A percentile compares a stretch with the other conserved stretches of the same genome.
Evolutionary conservation across 2,113 vertebrate species (phyloP).

Genomic region (Platysternon megacephalum): DNA sequence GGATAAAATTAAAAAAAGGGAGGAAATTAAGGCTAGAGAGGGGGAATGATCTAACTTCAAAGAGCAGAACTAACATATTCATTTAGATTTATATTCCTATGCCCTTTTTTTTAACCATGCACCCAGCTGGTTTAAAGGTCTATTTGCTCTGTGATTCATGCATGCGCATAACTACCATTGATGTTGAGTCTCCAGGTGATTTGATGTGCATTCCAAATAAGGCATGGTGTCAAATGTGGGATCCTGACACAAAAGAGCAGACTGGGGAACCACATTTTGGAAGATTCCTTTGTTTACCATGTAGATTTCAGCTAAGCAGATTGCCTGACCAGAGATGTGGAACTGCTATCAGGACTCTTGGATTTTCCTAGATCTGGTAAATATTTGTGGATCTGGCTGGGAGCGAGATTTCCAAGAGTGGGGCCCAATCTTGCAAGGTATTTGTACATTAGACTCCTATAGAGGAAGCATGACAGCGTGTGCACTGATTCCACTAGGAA

Average conservation of each 20-base stretch:
- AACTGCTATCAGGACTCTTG: conserved; percentile 42
- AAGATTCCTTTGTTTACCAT: conserved; percentile 39
- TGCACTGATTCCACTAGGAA: neutral
- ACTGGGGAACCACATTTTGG: conserved; percentile 48
- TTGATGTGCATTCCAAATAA: conserved; percentile 75
- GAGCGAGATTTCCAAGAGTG: neutral
- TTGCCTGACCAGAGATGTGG: conserved; percentile 49
- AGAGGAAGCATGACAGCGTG: neutral
- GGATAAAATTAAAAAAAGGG: neutral
- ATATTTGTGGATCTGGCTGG: neutral
- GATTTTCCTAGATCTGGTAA: conserved; percentile 24
- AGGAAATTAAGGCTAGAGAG: neutral
- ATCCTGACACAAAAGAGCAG: conserved; percentile 61
- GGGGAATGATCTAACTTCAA: conserved; percentile 13
- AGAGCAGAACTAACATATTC: neutral
- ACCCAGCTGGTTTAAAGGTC: conserved; percentile 51
- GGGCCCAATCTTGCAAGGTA: neutral
- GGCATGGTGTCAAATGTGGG: conserved; percentile 71
- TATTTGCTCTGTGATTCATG: conserved; percentile 65
- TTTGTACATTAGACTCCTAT: neutral
- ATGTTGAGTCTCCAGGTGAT: conserved; percentile 71
- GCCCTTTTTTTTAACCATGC: neutral
- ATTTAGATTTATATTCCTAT: conserved; percentile 30
- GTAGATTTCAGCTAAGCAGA: conserved; percentile 57
- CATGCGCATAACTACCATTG: conserved; percentile 68